Evolutionary conservation across 2,888 invertebrate genomes (phyloP).

Genomic region (Spicauda simplicius): DNA sequence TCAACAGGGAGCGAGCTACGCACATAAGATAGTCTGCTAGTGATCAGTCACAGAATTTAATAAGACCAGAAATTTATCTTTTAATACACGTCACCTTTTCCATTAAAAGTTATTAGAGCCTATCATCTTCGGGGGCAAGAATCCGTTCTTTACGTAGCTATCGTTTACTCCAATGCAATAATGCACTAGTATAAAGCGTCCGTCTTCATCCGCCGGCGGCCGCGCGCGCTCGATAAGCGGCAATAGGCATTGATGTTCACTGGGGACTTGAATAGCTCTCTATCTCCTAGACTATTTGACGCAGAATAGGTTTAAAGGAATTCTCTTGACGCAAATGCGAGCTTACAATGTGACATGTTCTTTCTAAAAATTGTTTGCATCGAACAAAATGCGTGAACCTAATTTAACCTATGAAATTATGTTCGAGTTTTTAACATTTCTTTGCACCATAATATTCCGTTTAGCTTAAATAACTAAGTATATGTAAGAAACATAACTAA

Average conservation of each 20-base stretch:
- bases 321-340: slow-evolving; percentile 47
- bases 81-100: neutral
- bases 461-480: too few species aligned
- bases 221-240: slow-evolving; percentile 69
- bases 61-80: neutral
- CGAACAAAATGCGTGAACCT: too few species aligned
- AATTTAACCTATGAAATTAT: too few species aligned
- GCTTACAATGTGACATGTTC: slow-evolving; percentile 20
- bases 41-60: too few species aligned
- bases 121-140: neutral
- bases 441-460: neutral
- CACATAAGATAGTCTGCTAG: too few species aligned
- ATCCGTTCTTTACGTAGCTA: slow-evolving; percentile 16
- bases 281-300: slow-evolving; percentile 73
- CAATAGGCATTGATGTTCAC: slow-evolving; percentile 82
- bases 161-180: slow-evolving; percentile 55
- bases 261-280: slow-evolving; percentile 77
- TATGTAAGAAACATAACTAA: too few species aligned
- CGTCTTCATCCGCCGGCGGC: slow-evolving; percentile 52
- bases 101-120: neutral
- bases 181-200: slow-evolving; percentile 69
- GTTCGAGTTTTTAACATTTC: neutral
- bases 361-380: neutral
- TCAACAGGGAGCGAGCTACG: too few species aligned
- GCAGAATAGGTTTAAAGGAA: slow-evolving; percentile 75